A percentile compares a stretch with the other conserved stretches of the same genome.
Conservation (phyloP, 2,797 vertebrate species). For the Lycodopsis pacificus region DNA sequence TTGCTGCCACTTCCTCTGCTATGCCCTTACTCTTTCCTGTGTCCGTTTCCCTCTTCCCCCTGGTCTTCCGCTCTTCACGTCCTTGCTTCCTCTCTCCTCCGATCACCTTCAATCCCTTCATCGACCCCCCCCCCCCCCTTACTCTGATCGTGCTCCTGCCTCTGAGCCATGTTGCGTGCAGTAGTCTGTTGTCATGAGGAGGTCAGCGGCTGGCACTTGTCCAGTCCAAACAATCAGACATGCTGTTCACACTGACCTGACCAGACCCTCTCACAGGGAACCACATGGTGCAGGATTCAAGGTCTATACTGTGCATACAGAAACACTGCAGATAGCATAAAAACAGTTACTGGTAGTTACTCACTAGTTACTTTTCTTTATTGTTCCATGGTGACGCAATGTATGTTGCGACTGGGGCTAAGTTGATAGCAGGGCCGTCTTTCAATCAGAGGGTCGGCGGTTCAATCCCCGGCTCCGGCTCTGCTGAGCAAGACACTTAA, state of each 20-base stretch:
- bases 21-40: background rate
- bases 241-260: conserved; percentile 60
- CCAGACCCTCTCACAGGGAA: conserved; percentile 38
- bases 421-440: too few species aligned
- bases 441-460: too few species aligned
- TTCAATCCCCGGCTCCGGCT: too few species aligned
- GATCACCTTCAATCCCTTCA: conserved; percentile 60
- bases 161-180: conserved; percentile 45
- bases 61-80: background rate
- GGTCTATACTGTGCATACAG: background rate
- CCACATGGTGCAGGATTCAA: conserved; percentile 11
- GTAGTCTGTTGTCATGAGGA: conserved; percentile 40
- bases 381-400: background rate
- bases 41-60: background rate
- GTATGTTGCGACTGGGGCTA: too few species aligned
- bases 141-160: conserved; percentile 39
- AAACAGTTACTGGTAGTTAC: background rate
- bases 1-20: background rate
- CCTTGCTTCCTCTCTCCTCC: conserved; percentile 32
- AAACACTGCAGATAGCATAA: background rate
- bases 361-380: background rate
- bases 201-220: conserved; percentile 61
- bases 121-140: background rate
- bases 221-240: conserved; percentile 62
- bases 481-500: too few species aligned